These are phyloP conservation scores for Poecilia picta DNA, from an alignment of 2,797 vertebrate genomes.

Conservation along the genomic window DNA sequence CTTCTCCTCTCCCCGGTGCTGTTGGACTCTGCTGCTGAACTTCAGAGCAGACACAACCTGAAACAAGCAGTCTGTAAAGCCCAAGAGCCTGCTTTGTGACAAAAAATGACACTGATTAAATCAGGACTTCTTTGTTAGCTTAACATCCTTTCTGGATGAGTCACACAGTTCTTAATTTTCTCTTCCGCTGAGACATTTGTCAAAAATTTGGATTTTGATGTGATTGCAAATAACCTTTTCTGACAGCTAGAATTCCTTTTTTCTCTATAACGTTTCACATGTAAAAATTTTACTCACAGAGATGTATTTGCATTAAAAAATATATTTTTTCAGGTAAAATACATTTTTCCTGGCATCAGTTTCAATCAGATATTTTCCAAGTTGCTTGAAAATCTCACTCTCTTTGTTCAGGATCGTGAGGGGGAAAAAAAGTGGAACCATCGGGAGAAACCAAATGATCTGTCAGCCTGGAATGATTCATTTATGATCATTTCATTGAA, in stretches of 20 bases:
- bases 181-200: background rate
- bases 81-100: background rate
- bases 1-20: constrained; percentile 65
- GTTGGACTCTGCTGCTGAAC: constrained; percentile 82
- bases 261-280: background rate
- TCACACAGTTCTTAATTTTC: background rate
- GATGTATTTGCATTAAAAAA: background rate
- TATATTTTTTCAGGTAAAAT: too few relatives aligned
- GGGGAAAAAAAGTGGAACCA: background rate
- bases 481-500: background rate
- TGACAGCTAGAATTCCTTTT: background rate
- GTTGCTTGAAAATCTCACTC: background rate
- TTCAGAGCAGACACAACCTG: constrained; percentile 67
- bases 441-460: background rate
- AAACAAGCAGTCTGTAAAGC: constrained; percentile 2
- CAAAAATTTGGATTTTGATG: background rate
- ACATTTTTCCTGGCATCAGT: background rate
- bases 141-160: background rate
- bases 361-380: background rate
- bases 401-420: background rate
- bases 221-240: background rate
- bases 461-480: background rate
- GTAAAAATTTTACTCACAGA: background rate
- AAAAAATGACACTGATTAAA: background rate
- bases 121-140: background rate